Evolutionary conservation across 2,113 vertebrate genomes (phyloP), one percentile per base, ranked within the genome.

Genomic region (Antigone vipio): DNA sequence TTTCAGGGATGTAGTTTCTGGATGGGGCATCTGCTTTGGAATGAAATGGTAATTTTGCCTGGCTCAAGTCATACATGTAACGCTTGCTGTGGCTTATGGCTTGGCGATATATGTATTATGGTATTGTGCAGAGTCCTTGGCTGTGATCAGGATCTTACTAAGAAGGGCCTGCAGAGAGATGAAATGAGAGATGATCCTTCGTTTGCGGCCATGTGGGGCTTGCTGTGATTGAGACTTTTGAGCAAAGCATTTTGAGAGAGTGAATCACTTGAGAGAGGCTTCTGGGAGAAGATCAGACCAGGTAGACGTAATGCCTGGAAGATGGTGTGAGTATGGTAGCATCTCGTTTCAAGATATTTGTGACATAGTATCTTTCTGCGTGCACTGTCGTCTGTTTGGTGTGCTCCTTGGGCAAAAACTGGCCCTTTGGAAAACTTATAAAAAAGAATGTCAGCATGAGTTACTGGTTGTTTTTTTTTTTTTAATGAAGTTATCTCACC

Each of bases 91-190:
- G 52, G 32, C 49, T 86, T 47, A 42, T 49, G 22, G 18, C 59
- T 76, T 58, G 71, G 44, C 0, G 0, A 27, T 42, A 11, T 4
- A 4, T 29, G 4, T 45, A 12, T 45, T 52, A 14, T 23, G 47
- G 21, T 23, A 15, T 49, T 2, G 13, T 2, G 18, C 21, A 27
- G 26, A 5, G 29, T 24, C 13, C 50, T 30, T 72, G 47, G n/a
- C 47, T 77, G 47, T 34, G 55, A 62, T 11, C 32, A 56, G 35
- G 20, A 45, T 38, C 11, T 10, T 17, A 11, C 10, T 44, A 67
- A 67, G 52, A 20, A 5, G 9, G 21, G 30, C 12, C 15, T 53
- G 24, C 24, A 60, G 53, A 0, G 4, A 34, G 32, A 30, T 8
- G 16, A 59, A 73, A 44, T 29, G 47, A 58, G 29, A 62, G 18